phyloP scores from a whole-genome alignment of 2,113 vertebrate genomes.

The Candoia aspera region DNA sequence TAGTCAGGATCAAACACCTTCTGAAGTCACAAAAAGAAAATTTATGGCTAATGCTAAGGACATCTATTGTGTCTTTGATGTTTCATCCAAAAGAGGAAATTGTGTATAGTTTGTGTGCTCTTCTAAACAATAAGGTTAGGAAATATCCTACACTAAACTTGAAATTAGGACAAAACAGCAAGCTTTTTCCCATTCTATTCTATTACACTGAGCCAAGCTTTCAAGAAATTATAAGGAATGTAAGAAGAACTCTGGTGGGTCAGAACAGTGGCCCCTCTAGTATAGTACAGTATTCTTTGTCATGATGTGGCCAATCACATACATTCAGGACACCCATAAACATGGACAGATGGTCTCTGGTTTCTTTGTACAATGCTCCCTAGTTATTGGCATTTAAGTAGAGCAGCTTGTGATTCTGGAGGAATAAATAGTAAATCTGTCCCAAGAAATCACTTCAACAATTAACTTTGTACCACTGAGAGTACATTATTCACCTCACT shows the following conservation, averaged over 20 bases:
- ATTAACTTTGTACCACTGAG: background rate
- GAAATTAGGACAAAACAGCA: background rate
- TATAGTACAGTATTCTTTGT: background rate
- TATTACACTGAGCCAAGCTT: background rate
- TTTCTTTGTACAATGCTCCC: background rate
- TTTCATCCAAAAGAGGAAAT: background rate
- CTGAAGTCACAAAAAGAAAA: constrained; percentile 6
- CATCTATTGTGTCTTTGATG: background rate
- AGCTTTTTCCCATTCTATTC: background rate
- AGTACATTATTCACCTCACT: background rate
- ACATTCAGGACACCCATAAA: background rate
- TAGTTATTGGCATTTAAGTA: background rate
- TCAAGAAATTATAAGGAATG: background rate
- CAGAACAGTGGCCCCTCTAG: background rate
- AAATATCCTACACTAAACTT: background rate
- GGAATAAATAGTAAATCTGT: no score
- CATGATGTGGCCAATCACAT: background rate
- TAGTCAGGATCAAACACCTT: background rate
- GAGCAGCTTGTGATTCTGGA: background rate
- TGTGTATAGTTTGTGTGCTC: background rate
- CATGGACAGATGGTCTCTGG: background rate
- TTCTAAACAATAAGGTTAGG: background rate
- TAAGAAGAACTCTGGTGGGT: background rate
- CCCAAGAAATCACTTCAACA: background rate
- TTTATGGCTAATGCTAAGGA: constrained; percentile 1